Conservation (phyloP, 2,113 vertebrate species). For the Pterophyllum scalare region DNA sequence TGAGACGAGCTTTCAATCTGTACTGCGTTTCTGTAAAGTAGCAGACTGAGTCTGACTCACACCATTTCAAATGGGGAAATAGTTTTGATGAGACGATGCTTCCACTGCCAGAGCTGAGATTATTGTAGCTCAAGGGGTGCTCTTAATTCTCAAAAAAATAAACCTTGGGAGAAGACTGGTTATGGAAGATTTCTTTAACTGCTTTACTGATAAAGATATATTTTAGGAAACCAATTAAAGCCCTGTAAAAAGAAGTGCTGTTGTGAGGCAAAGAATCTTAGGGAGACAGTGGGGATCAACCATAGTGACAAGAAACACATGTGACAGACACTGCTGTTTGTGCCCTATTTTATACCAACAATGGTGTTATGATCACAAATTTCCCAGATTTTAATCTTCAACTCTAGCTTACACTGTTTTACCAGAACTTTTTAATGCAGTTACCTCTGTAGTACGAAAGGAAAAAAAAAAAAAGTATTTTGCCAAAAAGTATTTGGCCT, state of each 20-base stretch:
- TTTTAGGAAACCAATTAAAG: background rate
- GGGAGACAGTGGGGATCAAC: background rate
- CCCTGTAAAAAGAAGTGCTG: background rate
- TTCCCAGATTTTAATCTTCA: too few relatives aligned
- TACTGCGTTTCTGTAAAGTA: background rate
- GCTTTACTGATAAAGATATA: background rate
- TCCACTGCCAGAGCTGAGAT: background rate
- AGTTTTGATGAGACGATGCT: background rate
- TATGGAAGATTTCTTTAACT: background rate
- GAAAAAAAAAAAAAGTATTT: too few relatives aligned
- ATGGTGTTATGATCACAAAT: background rate
- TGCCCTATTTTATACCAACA: background rate
- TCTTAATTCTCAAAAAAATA: background rate
- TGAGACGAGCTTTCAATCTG: slow-evolving; percentile 27
- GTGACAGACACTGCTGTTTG: background rate
- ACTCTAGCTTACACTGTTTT: background rate
- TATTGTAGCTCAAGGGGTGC: background rate
- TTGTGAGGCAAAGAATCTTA: background rate
- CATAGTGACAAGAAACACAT: background rate
- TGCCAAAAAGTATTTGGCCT: too few relatives aligned
- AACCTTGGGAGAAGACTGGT: background rate
- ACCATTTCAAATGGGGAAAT: slow-evolving; percentile 1
- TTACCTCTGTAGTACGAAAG: background rate
- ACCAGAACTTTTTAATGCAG: background rate
- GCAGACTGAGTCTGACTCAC: background rate